Evolutionary conservation across 2,888 invertebrate species (phyloP).

Genomic region (Lithophane leautieri): DNA sequence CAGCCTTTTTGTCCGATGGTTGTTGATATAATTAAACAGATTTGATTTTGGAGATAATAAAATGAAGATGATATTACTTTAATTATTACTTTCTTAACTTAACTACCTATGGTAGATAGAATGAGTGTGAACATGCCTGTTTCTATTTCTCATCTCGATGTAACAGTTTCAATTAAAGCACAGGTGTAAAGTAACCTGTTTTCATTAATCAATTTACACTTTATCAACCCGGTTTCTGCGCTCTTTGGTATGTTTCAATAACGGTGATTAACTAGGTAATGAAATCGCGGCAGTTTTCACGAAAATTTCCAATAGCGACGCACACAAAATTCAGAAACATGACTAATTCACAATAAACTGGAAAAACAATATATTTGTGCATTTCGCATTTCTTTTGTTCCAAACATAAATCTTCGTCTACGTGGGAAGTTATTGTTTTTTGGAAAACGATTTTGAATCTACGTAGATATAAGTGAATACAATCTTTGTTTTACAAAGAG

Average conservation of each 20-base stretch:
- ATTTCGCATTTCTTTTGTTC: constrained; percentile 32
- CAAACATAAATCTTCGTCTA: constrained; percentile 27
- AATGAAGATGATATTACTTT: not conserved
- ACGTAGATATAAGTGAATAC: not conserved
- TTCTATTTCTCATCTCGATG: constrained; percentile 1
- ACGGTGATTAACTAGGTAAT: constrained; percentile 9
- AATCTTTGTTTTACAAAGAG: constrained; percentile 13
- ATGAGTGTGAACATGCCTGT: not conserved
- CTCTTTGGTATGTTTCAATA: constrained; percentile 14
- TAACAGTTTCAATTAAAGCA: constrained; percentile 10
- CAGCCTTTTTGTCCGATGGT: not conserved
- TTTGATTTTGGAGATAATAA: not conserved
- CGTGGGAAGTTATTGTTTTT: constrained; percentile 33
- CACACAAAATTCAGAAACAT: constrained; percentile 5
- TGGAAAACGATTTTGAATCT: constrained; percentile 21
- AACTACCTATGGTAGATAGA: not conserved
- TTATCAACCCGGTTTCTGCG: constrained; percentile 21
- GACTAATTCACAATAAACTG: constrained; percentile 5
- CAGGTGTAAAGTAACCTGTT: constrained; percentile 36
- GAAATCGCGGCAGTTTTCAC: constrained; percentile 5
- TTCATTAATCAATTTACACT: constrained; percentile 46
- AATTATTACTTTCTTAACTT: not conserved
- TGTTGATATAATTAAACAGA: constrained; percentile 1
- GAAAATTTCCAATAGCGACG: constrained; percentile 2
- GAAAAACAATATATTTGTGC: constrained; percentile 16